phyloP scores from a whole-genome alignment of 2,113 vertebrate genomes.

The Callaeas wilsoni region DNA sequence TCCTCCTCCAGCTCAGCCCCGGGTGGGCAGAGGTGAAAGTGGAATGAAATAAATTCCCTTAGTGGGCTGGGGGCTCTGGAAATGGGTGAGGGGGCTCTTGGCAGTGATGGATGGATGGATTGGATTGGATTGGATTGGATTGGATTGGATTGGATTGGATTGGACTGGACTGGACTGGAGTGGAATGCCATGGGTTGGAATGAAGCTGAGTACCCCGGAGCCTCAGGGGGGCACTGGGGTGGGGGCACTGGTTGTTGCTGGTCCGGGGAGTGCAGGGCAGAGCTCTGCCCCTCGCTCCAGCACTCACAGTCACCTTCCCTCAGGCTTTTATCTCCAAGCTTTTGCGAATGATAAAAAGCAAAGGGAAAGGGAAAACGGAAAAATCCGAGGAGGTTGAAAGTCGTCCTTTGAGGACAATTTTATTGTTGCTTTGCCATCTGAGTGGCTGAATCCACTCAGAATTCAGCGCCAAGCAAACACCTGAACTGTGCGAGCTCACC shows the following conservation, averaged over 20 bases:
- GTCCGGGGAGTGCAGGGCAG: fast-evolving
- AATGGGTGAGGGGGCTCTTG: fast-evolving
- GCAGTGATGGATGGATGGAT: fast-evolving
- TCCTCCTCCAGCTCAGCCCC: background rate
- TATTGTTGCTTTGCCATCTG: background rate
- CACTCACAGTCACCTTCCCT: background rate
- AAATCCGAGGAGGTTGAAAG: background rate
- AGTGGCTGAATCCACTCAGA: background rate
- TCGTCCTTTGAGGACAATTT: background rate
- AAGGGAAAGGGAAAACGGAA: background rate
- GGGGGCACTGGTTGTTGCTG: background rate
- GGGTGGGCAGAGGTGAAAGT: background rate
- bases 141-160: too few relatives aligned
- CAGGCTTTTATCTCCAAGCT: background rate
- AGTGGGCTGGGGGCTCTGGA: fast-evolving
- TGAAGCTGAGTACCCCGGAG: fast-evolving
- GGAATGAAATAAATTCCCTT: fast-evolving
- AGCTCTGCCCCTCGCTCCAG: background rate
- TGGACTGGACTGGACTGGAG: too few relatives aligned
- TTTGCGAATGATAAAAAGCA: background rate
- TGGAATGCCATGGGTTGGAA: background rate
- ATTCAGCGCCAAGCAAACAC: background rate
- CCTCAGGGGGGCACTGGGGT: fast-evolving
- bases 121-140: too few relatives aligned
- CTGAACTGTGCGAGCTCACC: fast-evolving